Evolutionary conservation across 2,797 vertebrate genomes (phyloP), one percentile per base, ranked within the genome.

Genomic region (Galaxias olidus): DNA sequence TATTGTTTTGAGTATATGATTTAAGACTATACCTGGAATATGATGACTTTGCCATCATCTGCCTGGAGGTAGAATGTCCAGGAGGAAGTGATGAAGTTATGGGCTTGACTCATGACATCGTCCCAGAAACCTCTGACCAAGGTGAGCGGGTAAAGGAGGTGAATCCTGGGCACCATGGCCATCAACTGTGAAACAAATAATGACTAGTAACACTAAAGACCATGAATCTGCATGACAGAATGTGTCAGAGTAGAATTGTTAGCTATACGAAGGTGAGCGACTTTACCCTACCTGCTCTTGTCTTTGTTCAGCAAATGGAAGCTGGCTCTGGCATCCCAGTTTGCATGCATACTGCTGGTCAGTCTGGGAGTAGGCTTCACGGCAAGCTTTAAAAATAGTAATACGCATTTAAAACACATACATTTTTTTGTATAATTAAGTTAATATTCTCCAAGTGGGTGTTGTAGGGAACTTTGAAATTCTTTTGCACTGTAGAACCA

Each of bases 51-150:
- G 67, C 96, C 97, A 81, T 98, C 95, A 78, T 99, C 98, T 10
- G 94, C 96, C 81, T 99, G 97, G 78, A 99, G 93, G 86, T 98
- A 99, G 83, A 99, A 97, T 0, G 97, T 98, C 98, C 97, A 99
- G 0, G 96, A 93, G 40, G 96, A 96, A 1, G 94, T 93, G 80
- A 99, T 95, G 66, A 99, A 94, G 84, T 92, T 96, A 79, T 98
- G 96, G 40, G 98, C 96, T 4, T 97, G 97, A 85, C 88, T 96
- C 94, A 99, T 94, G 74, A 98, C 82, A 62, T 98, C 96, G 57
- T 95, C 96, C 96, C 95, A 98, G 73, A 98, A 94, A 0, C 95
- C 95, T 68, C 92, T 90, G 74, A 98, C 95, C 84, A 99, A 84
- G 0, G 94, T 94, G 68, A 99, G 86, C 41, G 97, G 97, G 83